Evolutionary conservation across 2,113 vertebrate species (phyloP).

Genomic region (Gasterosteus aculeatus): DNA sequence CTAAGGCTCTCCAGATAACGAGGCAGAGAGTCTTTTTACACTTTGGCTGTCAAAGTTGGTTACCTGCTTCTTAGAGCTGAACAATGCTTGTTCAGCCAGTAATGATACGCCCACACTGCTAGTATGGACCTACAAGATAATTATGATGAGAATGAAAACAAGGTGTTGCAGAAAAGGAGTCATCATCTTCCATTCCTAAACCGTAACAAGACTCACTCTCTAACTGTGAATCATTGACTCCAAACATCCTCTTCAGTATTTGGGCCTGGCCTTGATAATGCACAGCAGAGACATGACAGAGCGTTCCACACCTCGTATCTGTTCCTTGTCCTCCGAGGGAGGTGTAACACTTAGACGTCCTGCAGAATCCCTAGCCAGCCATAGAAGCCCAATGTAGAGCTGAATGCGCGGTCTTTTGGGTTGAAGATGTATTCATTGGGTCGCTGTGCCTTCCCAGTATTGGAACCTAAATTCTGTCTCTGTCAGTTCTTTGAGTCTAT

Average conservation of each 20-base stretch:
- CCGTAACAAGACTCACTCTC: slow-evolving; percentile 18
- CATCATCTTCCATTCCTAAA: neutral
- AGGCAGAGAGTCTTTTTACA: neutral
- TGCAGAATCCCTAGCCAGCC: neutral
- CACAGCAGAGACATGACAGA: slow-evolving; percentile 20
- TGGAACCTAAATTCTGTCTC: neutral
- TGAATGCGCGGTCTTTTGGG: neutral
- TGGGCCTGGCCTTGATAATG: neutral
- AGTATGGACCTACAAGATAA: neutral
- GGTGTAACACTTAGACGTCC: neutral
- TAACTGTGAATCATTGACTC: slow-evolving; percentile 16
- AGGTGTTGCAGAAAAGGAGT: neutral
- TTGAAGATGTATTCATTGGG: slow-evolving; percentile 9
- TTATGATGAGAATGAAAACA: neutral
- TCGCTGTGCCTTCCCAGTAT: neutral
- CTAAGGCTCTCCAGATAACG: neutral
- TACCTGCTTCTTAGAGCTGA: slow-evolving; percentile 12
- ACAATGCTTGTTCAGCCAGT: slow-evolving; percentile 13
- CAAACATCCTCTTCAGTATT: slow-evolving; percentile 14
- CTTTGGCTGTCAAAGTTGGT: slow-evolving; percentile 1
- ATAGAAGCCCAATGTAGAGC: neutral
- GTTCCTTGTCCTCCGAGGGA: neutral
- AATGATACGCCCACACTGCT: neutral
- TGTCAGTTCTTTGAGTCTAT: slow-evolving; percentile 6
- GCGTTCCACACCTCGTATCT: slow-evolving; percentile 7